Base-by-base conservation (phyloP, 1,140 invertebrate species). In the Lepidurus apus region DNA sequence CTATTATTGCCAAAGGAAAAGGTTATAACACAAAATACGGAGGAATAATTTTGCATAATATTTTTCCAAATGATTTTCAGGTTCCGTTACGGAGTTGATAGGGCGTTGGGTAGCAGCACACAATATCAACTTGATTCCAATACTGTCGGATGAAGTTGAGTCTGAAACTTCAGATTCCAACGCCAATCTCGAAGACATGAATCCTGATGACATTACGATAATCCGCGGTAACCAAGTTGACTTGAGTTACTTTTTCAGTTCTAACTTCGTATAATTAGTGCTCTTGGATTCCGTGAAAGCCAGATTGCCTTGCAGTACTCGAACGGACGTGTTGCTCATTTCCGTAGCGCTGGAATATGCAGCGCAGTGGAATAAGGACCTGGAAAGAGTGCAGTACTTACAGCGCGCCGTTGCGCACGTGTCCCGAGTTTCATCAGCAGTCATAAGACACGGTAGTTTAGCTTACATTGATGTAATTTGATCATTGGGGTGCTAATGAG, bases 81-180 rank as follows among this genome's bases (percentile, higher is more conserved):
- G 93, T 44, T 92, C 92, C 24, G 90, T 95, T 8, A 93, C 92
- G 0, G 93, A 95, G 85, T 84, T 93, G 43, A 91, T 94, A 74
- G 91, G 93, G 1, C 91, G 91, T 83, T 95, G 93, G 93, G 84
- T 94, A 10, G 90, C 90, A 74, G 86, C 88, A 9, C 87, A 90
- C 77, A 91, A 92, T 17, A 85, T 94, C 1, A 86, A 91, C 83
- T 92, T 93, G 9, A 84, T 82, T 43, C 81, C 53, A n/a, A 17
- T 85, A 77, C 83, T 88, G 78, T 83, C 86, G 74, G 84, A 87
- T 78, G 84, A 84, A 42, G 83, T 81, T 17, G 85, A 87, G 65
- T 80, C 85, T 1, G 85, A 87, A 80, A 85, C 85, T 73, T 75
- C 78, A 1, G 74, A 76, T 10, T 24, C 74, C 17, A 45, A 74